Evolutionary conservation across 2,888 invertebrate genomes (phyloP).

Genomic region (Ditylenchus weischeri): DNA sequence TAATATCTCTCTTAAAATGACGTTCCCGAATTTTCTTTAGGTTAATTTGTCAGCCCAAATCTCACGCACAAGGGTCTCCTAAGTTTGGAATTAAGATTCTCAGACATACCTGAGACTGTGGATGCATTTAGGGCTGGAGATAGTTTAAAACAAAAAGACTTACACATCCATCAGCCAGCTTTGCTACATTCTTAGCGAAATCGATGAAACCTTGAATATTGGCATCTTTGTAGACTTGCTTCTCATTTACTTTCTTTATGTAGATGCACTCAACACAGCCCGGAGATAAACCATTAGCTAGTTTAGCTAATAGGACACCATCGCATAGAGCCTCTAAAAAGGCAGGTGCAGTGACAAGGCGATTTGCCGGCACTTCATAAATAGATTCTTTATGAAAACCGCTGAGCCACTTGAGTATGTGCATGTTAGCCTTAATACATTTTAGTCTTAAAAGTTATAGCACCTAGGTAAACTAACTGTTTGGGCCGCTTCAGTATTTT

Average conservation of each 20-base stretch:
- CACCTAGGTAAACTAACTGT: too few species aligned
- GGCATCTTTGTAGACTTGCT: neutral
- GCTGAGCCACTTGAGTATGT: neutral
- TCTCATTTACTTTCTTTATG: neutral
- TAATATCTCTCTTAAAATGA: too few species aligned
- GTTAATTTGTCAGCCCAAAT: too few species aligned
- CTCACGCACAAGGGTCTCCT: too few species aligned
- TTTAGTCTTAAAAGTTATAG: too few species aligned
- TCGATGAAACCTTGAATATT: neutral
- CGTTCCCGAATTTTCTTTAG: too few species aligned
- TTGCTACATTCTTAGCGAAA: neutral
- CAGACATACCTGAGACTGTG: too few species aligned
- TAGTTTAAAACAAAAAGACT: neutral
- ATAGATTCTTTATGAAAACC: neutral
- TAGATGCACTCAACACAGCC: neutral
- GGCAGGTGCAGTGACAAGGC: neutral
- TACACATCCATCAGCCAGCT: conserved; percentile 6
- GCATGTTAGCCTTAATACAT: neutral
- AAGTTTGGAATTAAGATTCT: too few species aligned
- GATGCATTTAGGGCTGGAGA: too few species aligned
- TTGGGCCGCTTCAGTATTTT: too few species aligned
- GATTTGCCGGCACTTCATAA: neutral
- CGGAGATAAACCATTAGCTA: neutral
- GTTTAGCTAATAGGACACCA: neutral
- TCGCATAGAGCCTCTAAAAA: neutral